These are phyloP conservation scores for Eulemur rufifrons DNA, from an alignment of 2,113 vertebrate genomes.

Conservation along the genomic window DNA sequence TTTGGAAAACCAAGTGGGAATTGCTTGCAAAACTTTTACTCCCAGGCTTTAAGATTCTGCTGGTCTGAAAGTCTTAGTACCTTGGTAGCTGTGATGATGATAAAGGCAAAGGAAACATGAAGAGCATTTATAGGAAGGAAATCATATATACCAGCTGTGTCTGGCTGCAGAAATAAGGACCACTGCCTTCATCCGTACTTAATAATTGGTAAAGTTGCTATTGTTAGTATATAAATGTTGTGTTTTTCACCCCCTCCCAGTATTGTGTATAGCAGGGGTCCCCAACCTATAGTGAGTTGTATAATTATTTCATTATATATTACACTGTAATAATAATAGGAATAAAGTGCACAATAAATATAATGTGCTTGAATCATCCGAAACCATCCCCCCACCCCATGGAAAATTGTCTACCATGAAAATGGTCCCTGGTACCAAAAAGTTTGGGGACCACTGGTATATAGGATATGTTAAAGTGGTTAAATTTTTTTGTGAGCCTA, in stretches of 20 bases:
- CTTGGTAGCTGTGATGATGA: no score
- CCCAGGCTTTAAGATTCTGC: background rate
- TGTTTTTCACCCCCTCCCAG: background rate
- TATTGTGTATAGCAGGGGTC: background rate
- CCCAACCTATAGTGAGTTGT: no score
- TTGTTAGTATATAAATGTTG: background rate
- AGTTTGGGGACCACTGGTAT: background rate
- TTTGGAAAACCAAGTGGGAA: background rate
- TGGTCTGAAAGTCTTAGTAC: background rate
- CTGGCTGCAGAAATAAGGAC: background rate
- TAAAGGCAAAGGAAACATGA: background rate
- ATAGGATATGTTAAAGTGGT: background rate
- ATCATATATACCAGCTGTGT: background rate
- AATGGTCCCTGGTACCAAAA: no score
- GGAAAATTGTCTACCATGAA: no score
- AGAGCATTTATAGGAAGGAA: background rate
- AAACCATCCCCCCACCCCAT: no score
- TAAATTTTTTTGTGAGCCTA: background rate
- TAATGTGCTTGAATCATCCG: no score
- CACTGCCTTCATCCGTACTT: background rate
- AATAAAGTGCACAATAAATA: no score
- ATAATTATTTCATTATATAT: no score
- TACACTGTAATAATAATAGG: no score
- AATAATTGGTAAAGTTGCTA: background rate
- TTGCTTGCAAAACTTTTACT: background rate